A percentile compares a stretch with the other conserved stretches of the same genome.
phyloP scores from a whole-genome alignment of 2,113 vertebrate species.

The Perccottus glenii region DNA sequence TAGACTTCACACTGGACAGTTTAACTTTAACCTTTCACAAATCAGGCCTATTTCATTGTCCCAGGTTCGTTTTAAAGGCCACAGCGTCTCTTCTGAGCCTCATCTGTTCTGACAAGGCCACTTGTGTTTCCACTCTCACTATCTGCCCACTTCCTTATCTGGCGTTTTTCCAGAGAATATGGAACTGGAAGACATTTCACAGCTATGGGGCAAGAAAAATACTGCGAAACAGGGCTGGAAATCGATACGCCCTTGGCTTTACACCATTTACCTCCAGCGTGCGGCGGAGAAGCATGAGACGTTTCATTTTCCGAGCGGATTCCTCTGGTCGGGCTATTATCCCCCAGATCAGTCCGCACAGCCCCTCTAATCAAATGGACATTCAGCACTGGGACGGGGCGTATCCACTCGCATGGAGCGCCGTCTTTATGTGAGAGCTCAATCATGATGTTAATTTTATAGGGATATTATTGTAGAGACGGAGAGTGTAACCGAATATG shows the following conservation, averaged over 20 bases:
- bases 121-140: conserved; percentile 26
- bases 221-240: conserved; percentile 49
- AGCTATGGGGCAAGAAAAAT: conserved; percentile 43
- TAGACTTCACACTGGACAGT: neutral
- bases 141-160: conserved; percentile 26
- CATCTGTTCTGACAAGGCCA: conserved; percentile 61
- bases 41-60: neutral
- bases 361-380: conserved; percentile 64
- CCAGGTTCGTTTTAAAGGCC: conserved; percentile 8
- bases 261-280: conserved; percentile 54
- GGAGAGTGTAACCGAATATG: conserved; percentile 38
- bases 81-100: conserved; percentile 45
- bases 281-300: conserved; percentile 37
- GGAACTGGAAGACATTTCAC: conserved; percentile 54
- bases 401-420: conserved; percentile 48
- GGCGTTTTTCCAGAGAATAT: conserved; percentile 53
- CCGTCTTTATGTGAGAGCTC: conserved; percentile 57
- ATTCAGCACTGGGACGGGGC: conserved; percentile 45
- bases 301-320: conserved; percentile 47
- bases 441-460: conserved; percentile 61
- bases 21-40: neutral
- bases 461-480: conserved; percentile 42
- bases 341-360: conserved; percentile 35
- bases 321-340: conserved; percentile 42
- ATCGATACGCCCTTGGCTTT: conserved; percentile 61